These are phyloP conservation scores for Tenrec ecaudatus DNA, from an alignment of 2,113 vertebrate genomes.

Conservation along the genomic window DNA sequence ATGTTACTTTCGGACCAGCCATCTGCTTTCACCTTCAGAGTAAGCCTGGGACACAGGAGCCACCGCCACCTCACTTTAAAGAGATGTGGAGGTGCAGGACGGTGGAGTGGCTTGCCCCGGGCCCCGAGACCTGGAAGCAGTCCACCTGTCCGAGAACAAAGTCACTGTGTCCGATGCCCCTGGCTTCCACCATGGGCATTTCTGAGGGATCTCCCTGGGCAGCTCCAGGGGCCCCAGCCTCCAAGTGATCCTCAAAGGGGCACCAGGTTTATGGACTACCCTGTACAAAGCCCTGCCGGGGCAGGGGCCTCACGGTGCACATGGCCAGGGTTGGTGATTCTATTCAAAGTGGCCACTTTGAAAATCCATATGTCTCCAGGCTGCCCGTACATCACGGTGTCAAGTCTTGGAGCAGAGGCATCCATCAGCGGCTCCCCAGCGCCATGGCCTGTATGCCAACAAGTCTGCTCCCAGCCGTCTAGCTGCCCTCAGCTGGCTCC, in stretches of 20 bases:
- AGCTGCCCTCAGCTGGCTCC: constrained; percentile 74
- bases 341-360: constrained; percentile 88
- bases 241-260: constrained; percentile 4
- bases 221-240: neutral
- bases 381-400: constrained; percentile 91
- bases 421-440: constrained; percentile 87
- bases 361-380: constrained; percentile 91
- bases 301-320: constrained; percentile 77
- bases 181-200: neutral
- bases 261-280: constrained; percentile 31
- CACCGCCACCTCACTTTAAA: constrained; percentile 19
- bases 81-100: neutral
- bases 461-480: neutral
- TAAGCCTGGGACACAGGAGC: neutral
- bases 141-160: neutral
- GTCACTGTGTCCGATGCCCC: neutral
- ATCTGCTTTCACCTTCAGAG: neutral
- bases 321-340: constrained; percentile 86
- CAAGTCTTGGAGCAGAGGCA: constrained; percentile 87
- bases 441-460: constrained; percentile 25
- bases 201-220: neutral
- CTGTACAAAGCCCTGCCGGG: constrained; percentile 5
- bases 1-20: neutral
- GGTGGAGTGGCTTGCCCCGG: constrained; percentile 38
- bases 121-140: neutral